Evolutionary conservation across 2,797 vertebrate genomes (phyloP).

Genomic region (Pachyuromys duprasi): DNA sequence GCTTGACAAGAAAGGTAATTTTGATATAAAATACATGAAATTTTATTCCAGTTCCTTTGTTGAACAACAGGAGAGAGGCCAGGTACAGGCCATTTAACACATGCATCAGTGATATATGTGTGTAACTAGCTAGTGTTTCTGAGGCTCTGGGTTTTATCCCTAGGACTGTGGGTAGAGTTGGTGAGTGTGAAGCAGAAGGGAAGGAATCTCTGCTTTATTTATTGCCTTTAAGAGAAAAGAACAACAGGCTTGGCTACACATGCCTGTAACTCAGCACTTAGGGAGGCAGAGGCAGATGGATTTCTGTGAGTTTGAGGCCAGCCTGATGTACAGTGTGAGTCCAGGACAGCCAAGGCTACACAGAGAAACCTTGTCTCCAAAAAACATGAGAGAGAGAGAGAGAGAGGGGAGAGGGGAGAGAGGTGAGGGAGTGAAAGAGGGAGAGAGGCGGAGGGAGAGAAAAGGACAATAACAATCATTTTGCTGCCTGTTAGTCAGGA

Average conservation of each 20-base stretch:
- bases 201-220: neutral
- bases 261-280: too few species aligned
- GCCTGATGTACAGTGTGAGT: too few species aligned
- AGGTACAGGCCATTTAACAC: neutral
- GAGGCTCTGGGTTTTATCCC: neutral
- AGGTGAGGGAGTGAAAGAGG: too few species aligned
- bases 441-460: too few species aligned
- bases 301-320: too few species aligned
- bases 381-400: too few species aligned
- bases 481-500: neutral
- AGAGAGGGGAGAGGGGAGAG: too few species aligned
- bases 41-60: constrained; percentile 15
- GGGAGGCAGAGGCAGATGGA: too few species aligned
- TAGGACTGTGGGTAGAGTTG: neutral
- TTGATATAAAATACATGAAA: constrained; percentile 9
- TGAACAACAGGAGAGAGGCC: neutral
- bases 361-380: too few species aligned
- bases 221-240: neutral
- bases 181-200: neutral
- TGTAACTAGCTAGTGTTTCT: neutral
- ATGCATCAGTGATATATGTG: neutral
- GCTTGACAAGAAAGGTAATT: constrained; percentile 7
- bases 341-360: too few species aligned
- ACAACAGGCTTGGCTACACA: too few species aligned
- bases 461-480: neutral